Evolutionary conservation across 92 coral and sea anemone species (phyloP), one percentile per base, ranked within the genome.

Genomic region (Epizoanthus illoricatus): DNA sequence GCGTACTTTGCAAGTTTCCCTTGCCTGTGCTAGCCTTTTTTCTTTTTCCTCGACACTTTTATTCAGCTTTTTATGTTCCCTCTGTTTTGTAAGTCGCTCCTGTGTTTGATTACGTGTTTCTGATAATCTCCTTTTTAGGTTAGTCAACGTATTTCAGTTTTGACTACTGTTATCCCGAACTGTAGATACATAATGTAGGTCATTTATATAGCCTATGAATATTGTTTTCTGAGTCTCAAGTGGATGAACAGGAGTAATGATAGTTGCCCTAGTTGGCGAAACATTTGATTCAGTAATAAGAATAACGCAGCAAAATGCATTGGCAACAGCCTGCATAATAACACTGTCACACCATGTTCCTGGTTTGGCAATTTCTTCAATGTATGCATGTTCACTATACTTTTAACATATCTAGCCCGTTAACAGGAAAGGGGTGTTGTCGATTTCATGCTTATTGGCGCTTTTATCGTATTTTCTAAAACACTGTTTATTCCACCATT

Each of bases 381-480:
- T 58, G 70, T 86, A 80, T 52, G 58, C 69, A 80, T 80, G 64
- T 80, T 80, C 71, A 65, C 47, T 62, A 80, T 73, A 76, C 84
- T 80, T 60, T 86, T 86, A 80, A 80, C 80, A 86, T 86, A 80
- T 60, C n/a, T n/a, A n/a, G n/a, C n/a, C n/a, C n/a, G n/a, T n/a
- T n/a, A n/a, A n/a, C n/a, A n/a, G n/a, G n/a, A n/a, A n/a, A n/a
- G n/a, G n/a, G n/a, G n/a, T n/a, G n/a, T n/a, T n/a, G n/a, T n/a
- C n/a, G n/a, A n/a, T n/a, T n/a, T n/a, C n/a, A n/a, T n/a, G n/a
- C n/a, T n/a, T n/a, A n/a, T n/a, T n/a, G n/a, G n/a, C n/a, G n/a
- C n/a, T n/a, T n/a, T n/a, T n/a, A n/a, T n/a, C n/a, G n/a, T n/a
- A n/a, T n/a, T n/a, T n/a, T n/a, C n/a, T n/a, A n/a, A n/a, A n/a